A percentile compares a stretch with the other conserved stretches of the same genome.
Conservation (phyloP, 1,140 invertebrate species). For the Euwallacea fornicatus region DNA sequence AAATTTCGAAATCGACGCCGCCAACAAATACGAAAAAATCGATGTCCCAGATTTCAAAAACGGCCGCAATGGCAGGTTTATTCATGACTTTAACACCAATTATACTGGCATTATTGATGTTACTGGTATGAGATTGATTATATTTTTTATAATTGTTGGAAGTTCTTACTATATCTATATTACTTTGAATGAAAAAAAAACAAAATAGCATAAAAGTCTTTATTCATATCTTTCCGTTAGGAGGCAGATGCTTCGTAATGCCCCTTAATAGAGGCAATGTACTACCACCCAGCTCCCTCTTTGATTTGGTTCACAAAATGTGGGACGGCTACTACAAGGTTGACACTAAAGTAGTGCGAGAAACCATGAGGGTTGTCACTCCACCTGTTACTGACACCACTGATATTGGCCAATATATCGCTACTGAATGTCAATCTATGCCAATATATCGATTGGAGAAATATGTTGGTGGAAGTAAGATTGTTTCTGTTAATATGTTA, state of each 20-base stretch:
- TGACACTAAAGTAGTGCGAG: conserved; percentile 73
- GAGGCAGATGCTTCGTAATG: conserved; percentile 83
- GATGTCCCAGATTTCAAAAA: conserved; percentile 78
- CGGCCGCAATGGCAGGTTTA: conserved; percentile 75
- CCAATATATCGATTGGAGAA: conserved; percentile 76
- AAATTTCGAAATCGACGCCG: conserved; percentile 72
- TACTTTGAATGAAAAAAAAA: too few species aligned
- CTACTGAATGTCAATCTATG: conserved; percentile 68
- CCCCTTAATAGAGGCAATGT: conserved; percentile 76
- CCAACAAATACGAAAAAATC: conserved; percentile 72
- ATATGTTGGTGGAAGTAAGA: conserved; percentile 59
- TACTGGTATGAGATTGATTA: conserved; percentile 53
- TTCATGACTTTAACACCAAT: conserved; percentile 87
- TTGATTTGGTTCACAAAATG: conserved; percentile 81
- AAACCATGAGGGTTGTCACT: conserved; percentile 74
- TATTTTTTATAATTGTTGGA: too few species aligned
- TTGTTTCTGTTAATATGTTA: background rate
- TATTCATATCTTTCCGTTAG: background rate
- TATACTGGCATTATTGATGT: conserved; percentile 85
- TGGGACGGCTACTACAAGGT: conserved; percentile 81
- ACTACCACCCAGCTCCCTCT: conserved; percentile 74
- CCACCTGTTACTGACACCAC: conserved; percentile 71
- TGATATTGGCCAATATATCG: conserved; percentile 69
- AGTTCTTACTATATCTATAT: too few species aligned
- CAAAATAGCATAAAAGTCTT: too few species aligned